These are phyloP conservation scores for Hybognathus amarus DNA, from an alignment of 2,797 vertebrate species.

Conservation along the genomic window DNA sequence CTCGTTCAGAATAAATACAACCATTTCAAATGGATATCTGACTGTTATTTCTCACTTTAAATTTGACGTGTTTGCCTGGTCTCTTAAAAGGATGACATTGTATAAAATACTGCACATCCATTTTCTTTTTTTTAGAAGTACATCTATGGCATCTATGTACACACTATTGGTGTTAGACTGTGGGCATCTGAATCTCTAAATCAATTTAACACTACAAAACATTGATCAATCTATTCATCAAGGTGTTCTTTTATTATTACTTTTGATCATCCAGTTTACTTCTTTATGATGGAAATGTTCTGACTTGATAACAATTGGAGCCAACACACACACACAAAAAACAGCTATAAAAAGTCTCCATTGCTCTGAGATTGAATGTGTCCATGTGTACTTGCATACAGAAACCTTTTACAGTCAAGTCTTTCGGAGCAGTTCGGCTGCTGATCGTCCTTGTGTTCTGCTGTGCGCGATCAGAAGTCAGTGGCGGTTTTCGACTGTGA, in stretches of 20 bases:
- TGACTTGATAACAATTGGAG: conserved; percentile 28
- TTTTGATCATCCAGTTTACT: conserved; percentile 12
- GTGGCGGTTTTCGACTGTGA: conserved; percentile 23
- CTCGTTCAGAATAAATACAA: conserved; percentile 75
- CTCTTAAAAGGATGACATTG: conserved; percentile 26
- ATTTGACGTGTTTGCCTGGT: not conserved
- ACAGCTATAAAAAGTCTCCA: conserved; percentile 46
- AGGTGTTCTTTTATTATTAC: conserved; percentile 37
- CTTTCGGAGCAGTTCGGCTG: conserved; percentile 43
- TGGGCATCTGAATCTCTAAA: not conserved
- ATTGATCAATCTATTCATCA: conserved; percentile 42
- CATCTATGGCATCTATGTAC: conserved; percentile 25
- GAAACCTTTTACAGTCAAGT: conserved; percentile 50
- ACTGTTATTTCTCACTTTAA: not conserved
- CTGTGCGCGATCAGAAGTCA: conserved; percentile 20
- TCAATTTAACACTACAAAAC: conserved; percentile 45
- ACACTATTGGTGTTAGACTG: conserved; percentile 27
- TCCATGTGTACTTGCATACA: conserved; percentile 62
- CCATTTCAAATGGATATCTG: conserved; percentile 56
- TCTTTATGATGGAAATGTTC: conserved; percentile 48
- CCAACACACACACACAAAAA: not conserved
- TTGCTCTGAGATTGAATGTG: conserved; percentile 39
- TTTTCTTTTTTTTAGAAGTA: conserved; percentile 20
- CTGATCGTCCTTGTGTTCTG: conserved; percentile 28
- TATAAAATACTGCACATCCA: conserved; percentile 49